Percentiles rank a stretch among this genome's conserved stretches.
phyloP scores from a whole-genome alignment of 1,140 invertebrate genomes.

The Drosophila sucinea region DNA sequence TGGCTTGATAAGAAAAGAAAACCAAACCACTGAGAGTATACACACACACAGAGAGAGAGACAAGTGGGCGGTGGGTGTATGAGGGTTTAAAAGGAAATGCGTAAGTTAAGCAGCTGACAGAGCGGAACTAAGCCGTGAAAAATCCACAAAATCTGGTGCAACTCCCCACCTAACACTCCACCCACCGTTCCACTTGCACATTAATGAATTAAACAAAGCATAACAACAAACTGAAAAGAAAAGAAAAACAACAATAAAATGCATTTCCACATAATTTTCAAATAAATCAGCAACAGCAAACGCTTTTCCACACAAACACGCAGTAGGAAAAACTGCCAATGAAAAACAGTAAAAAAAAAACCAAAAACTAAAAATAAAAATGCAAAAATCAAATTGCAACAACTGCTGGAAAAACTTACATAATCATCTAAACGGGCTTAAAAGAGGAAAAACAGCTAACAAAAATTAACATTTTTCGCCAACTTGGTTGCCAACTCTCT shows the following conservation, averaged over 20 bases:
- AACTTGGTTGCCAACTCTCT: slow-evolving; percentile 15
- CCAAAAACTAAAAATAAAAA: slow-evolving; percentile 26
- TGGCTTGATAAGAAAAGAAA: slow-evolving; percentile 29
- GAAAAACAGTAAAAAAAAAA: slow-evolving; percentile 28
- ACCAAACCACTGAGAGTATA: slow-evolving; percentile 15
- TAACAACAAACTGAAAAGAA: slow-evolving; percentile 58
- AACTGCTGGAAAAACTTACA: slow-evolving; percentile 19
- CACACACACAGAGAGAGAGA: not conserved
- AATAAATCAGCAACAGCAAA: slow-evolving; percentile 37
- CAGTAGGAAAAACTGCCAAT: slow-evolving; percentile 54
- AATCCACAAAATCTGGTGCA: slow-evolving; percentile 10
- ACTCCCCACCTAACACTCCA: not conserved
- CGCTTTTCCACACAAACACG: slow-evolving; percentile 50
- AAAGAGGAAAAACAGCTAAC: slow-evolving; percentile 30
- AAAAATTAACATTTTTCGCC: slow-evolving; percentile 44
- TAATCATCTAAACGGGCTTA: slow-evolving; percentile 13
- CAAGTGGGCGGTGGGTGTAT: not conserved
- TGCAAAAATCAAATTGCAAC: slow-evolving; percentile 53
- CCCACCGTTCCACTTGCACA: slow-evolving; percentile 45
- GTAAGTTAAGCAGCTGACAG: slow-evolving; percentile 17
- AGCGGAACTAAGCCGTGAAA: slow-evolving; percentile 12
- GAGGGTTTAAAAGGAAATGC: not conserved
- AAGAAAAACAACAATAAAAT: slow-evolving; percentile 36
- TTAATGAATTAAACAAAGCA: slow-evolving; percentile 70
- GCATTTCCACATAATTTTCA: slow-evolving; percentile 60